These are phyloP conservation scores for Meteorus colon DNA, from an alignment of 2,888 invertebrate genomes.

Conservation along the genomic window DNA sequence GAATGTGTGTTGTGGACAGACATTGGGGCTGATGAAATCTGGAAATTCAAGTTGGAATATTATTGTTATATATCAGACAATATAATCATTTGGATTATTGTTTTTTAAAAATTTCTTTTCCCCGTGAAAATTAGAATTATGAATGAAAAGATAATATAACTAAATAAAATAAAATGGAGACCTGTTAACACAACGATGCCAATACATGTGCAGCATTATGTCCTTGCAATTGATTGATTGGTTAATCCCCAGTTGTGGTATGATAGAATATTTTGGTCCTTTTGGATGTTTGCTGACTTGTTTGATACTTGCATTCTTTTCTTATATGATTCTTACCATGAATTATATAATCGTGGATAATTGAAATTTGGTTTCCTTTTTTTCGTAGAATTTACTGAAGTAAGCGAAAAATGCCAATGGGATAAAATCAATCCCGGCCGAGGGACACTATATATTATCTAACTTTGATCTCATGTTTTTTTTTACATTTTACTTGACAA, in stretches of 20 bases:
- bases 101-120: neutral
- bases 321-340: constrained; percentile 35
- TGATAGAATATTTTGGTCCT: neutral
- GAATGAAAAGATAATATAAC: neutral
- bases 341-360: neutral
- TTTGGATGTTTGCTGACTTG: neutral
- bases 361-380: neutral
- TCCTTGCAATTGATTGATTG: neutral
- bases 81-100: constrained; percentile 2
- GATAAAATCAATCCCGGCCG: constrained; percentile 53
- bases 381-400: constrained; percentile 10
- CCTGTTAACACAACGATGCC: neutral
- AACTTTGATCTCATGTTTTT: constrained; percentile 72
- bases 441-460: constrained; percentile 62
- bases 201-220: neutral
- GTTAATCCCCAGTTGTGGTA: neutral
- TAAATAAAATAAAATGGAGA: neutral
- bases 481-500: constrained; percentile 59
- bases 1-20: neutral
- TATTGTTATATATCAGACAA: neutral
- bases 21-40: neutral
- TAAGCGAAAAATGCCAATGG: constrained; percentile 38
- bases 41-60: neutral
- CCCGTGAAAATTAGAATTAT: neutral
- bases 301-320: neutral